Evolutionary conservation across 92 coral and sea anemone genomes (phyloP).

Genomic region (Epizoanthus illoricatus): DNA sequence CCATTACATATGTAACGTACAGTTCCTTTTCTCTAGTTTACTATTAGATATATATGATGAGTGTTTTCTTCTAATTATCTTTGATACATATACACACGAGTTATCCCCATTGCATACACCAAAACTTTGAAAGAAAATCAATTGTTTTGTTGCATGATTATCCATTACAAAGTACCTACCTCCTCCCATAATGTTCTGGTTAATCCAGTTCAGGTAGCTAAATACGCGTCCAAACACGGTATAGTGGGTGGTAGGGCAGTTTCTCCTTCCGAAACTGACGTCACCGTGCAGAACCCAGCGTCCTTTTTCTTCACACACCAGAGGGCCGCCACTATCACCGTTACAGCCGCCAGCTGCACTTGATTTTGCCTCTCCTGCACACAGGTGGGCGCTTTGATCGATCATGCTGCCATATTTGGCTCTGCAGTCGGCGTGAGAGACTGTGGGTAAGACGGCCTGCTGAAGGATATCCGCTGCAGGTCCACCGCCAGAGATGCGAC

Average conservation of each 20-base stretch:
- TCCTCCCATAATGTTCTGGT: neutral
- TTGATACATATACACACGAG: no score
- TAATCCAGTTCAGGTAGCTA: constrained; percentile 21
- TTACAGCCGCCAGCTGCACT: constrained; percentile 29
- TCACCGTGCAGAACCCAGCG: constrained; percentile 33
- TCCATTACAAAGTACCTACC: neutral
- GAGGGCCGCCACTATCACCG: constrained; percentile 30
- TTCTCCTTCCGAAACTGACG: constrained; percentile 21
- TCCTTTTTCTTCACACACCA: constrained; percentile 21
- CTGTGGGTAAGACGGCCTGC: constrained; percentile 11
- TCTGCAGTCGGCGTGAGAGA: neutral
- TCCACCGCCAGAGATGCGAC: constrained; percentile 34
- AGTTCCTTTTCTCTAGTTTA: no score
- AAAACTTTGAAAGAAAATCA: no score
- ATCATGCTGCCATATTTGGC: constrained; percentile 21
- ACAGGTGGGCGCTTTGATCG: constrained; percentile 6
- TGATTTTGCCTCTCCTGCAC: constrained; percentile 22
- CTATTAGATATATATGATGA: no score
- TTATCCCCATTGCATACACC: no score
- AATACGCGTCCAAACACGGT: constrained; percentile 22
- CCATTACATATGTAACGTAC: no score
- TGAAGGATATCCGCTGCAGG: constrained; percentile 20
- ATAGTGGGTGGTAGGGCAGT: constrained; percentile 23
- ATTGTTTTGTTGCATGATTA: no score
- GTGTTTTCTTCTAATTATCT: no score